Conservation (phyloP, 1,140 invertebrate genomes). For the Apis mellifera region DNA sequence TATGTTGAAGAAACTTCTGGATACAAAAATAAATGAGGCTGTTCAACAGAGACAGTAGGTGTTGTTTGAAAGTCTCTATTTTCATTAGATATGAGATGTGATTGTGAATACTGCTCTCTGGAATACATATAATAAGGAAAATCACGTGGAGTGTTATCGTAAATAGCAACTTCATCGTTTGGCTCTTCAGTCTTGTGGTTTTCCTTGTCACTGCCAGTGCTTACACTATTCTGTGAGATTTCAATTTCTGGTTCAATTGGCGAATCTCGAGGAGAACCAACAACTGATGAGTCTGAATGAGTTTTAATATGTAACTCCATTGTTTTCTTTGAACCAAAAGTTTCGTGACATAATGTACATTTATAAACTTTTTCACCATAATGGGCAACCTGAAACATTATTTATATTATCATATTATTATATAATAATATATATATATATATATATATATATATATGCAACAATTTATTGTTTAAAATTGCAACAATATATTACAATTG, state of each 20-base stretch:
- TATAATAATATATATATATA: neutral
- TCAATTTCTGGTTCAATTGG: conserved; percentile 74
- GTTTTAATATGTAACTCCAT: conserved; percentile 95
- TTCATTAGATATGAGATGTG: conserved; percentile 58
- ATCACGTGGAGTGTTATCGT: conserved; percentile 54
- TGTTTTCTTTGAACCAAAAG: conserved; percentile 93
- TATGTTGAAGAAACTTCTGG: conserved; percentile 65
- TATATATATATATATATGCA: neutral
- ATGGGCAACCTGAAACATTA: conserved; percentile 86
- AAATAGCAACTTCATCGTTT: conserved; percentile 30
- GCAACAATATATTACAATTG: no score
- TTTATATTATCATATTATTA: neutral
- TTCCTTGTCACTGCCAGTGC: conserved; percentile 72
- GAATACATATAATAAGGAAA: conserved; percentile 74
- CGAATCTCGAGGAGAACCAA: conserved; percentile 58
- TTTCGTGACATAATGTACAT: conserved; percentile 93
- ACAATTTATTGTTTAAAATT: no score
- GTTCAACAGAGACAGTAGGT: conserved; percentile 36
- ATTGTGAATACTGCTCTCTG: conserved; percentile 60
- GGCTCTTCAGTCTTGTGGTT: conserved; percentile 75
- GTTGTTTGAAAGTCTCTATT: conserved; percentile 64
- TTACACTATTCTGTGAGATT: conserved; percentile 59
- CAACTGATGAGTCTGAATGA: conserved; percentile 85
- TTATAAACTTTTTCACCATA: conserved; percentile 96
- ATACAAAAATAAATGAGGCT: conserved; percentile 67